Conservation (phyloP, 2,888 invertebrate genomes). For the Theretra japonica region DNA sequence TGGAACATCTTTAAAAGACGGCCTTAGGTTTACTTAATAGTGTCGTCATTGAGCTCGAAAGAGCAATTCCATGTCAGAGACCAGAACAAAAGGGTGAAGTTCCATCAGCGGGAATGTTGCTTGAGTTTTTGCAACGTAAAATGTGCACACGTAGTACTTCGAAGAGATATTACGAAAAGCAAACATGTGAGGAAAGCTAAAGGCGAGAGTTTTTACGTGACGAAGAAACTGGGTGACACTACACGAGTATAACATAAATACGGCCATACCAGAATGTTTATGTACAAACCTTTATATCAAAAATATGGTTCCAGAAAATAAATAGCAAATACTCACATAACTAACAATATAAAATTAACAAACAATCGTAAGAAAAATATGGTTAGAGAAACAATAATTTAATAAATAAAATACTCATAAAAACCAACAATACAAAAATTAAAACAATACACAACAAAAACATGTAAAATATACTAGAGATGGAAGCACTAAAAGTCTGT, state of each 20-base stretch:
- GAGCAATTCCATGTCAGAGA: slow-evolving; percentile 2
- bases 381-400: neutral
- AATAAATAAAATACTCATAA: neutral
- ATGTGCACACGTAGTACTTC: neutral
- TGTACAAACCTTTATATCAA: too few species aligned
- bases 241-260: neutral
- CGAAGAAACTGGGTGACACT: slow-evolving; percentile 19
- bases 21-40: neutral
- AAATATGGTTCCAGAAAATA: too few species aligned
- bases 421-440: neutral
- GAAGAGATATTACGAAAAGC: neutral
- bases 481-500: slow-evolving; percentile 34
- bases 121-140: slow-evolving; percentile 3
- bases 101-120: slow-evolving; percentile 21
- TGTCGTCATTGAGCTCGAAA: neutral
- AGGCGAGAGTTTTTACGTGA: neutral
- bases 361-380: neutral
- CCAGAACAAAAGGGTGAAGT: neutral
- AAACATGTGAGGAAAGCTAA: neutral
- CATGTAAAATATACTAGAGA: slow-evolving; percentile 39
- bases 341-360: too few species aligned
- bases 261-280: too few species aligned
- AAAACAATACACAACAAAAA: slow-evolving; percentile 5
- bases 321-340: too few species aligned
- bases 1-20: neutral